Evolutionary conservation across 2,113 vertebrate species (phyloP), one percentile per base, ranked within the genome.

Genomic region (Coregonus clupeaformis): DNA sequence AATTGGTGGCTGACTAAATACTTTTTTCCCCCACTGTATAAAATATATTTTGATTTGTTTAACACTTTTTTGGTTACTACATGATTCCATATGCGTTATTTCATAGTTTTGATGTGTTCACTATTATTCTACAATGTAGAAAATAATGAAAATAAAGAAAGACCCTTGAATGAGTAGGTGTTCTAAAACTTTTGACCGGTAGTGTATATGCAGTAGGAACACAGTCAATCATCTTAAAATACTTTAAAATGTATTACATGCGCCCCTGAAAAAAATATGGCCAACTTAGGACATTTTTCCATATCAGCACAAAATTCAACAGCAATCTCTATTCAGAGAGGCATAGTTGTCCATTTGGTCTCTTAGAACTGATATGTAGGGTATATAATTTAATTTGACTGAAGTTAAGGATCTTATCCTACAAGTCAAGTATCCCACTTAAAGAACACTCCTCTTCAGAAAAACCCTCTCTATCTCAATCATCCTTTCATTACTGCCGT

Each of bases 331-430:
- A 27, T 64, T 27, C 62, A 64, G 62, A 64, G 20, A 60, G 71
- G 32, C 36, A 36, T 36, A 73, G 13, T 63, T 57, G 71, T 69
- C 9, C 67, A 76, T 20, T 68, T 72, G 63, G 68, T 76, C 29
- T 36, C 7, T 36, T 72, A 16, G 42, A 71, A 72, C 75, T 77
- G 75, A 82, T 74, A 82, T 89, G 69, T 80, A 64, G 76, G 20
- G 86, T 14, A 59, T 59, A 59, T 84, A 80, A 89, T 87, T 88
- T 79, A 85, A 89, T 89, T 85, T 81, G 32, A 84, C 57, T 60
- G 27, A 69, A 45, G 85, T 86, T 90, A 84, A 63, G 16, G 29
- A 86, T 86, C 83, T 84, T 82, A 85, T 86, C 72, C 82, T 20
- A 20, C 82, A 81, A 75, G 76, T 75, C 77, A 87, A 84, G 86